phyloP scores from a whole-genome alignment of 2,888 invertebrate genomes.

The Drosophila rubida region DNA sequence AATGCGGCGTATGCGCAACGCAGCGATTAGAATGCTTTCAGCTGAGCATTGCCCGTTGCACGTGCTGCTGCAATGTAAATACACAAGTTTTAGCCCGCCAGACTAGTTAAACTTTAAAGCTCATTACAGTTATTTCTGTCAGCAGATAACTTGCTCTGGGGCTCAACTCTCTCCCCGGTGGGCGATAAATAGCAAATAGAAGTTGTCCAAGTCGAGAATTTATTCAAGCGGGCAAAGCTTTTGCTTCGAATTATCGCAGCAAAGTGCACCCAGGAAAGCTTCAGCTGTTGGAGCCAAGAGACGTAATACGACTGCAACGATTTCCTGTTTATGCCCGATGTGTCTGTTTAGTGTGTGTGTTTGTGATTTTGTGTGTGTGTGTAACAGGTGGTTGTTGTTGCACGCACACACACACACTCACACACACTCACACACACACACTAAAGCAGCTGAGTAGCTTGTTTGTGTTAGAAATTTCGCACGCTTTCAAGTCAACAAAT shows the following conservation, averaged over 20 bases:
- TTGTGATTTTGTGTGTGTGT: background rate
- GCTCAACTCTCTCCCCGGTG: background rate
- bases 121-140: background rate
- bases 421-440: background rate
- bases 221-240: conserved; percentile 30
- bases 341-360: background rate
- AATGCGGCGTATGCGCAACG: conserved; percentile 66
- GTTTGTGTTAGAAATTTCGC: conserved; percentile 26
- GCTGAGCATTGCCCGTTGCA: conserved; percentile 3
- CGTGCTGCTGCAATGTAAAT: conserved; percentile 33
- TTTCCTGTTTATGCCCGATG: conserved; percentile 29
- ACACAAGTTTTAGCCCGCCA: background rate
- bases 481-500: conserved; percentile 35
- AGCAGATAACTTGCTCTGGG: background rate
- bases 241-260: conserved; percentile 8
- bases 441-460: background rate
- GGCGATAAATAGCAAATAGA: conserved; percentile 19
- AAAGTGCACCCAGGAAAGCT: conserved; percentile 41
- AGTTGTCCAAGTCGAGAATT: conserved; percentile 10
- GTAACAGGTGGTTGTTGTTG: conserved; percentile 52
- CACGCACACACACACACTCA: conserved; percentile 1
- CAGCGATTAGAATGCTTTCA: conserved; percentile 10
- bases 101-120: background rate
- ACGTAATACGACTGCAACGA: conserved; percentile 17
- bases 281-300: background rate